Percentiles rank a stretch among this genome's conserved stretches.
Conservation (phyloP, 2,888 invertebrate species). For the Aporophyla nigra region DNA sequence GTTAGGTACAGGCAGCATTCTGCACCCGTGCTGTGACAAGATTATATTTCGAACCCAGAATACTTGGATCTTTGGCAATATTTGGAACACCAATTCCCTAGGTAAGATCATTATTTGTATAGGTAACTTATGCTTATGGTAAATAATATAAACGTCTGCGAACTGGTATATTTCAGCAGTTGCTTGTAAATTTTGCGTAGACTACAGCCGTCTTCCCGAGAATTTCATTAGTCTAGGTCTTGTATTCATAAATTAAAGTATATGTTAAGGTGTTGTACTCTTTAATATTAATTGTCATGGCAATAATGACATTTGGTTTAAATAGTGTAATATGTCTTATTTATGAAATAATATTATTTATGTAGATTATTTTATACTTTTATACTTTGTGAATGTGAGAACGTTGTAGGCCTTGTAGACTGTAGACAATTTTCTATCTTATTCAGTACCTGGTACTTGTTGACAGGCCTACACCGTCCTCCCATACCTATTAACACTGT, state of each 20-base stretch:
- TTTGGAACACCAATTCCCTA: conserved; percentile 14
- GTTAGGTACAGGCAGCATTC: conserved; percentile 16
- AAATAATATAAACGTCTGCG: conserved; percentile 9
- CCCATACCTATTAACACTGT: no score
- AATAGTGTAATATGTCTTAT: no score
- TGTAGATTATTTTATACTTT: no score
- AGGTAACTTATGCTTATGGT: background rate
- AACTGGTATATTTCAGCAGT: conserved; percentile 14
- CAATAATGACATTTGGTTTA: no score
- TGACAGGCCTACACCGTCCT: no score
- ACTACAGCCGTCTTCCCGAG: conserved; percentile 26
- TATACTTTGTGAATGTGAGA: no score
- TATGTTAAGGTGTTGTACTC: background rate
- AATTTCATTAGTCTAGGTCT: conserved; percentile 45
- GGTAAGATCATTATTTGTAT: background rate
- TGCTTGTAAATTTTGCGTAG: conserved; percentile 26
- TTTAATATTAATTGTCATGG: no score
- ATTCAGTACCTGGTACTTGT: no score
- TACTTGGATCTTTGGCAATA: background rate
- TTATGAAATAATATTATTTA: no score
- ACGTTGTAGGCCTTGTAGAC: no score
- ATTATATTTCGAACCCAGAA: background rate
- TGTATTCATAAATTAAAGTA: conserved; percentile 19
- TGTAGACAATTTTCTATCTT: no score
- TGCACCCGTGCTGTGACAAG: background rate